These are phyloP conservation scores for Tauraco hartlaubi DNA, from an alignment of 2,797 vertebrate genomes.

Conservation along the genomic window DNA sequence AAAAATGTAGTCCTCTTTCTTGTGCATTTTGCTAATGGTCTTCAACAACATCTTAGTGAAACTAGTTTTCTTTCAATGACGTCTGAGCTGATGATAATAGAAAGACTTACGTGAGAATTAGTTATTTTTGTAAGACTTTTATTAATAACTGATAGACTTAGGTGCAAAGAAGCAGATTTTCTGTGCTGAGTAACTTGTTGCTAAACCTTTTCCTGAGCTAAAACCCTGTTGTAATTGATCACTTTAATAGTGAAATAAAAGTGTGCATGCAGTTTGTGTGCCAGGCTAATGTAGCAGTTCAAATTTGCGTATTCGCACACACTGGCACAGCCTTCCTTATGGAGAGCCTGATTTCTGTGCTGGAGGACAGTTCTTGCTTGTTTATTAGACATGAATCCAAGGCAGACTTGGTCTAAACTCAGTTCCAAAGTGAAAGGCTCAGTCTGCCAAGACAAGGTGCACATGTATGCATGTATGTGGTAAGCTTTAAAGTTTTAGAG, in stretches of 20 bases:
- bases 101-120: background rate
- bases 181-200: background rate
- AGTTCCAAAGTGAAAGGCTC: background rate
- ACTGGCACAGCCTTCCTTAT: rapidly evolving
- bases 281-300: background rate
- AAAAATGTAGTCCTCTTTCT: background rate
- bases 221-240: background rate
- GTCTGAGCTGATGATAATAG: background rate
- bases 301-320: rapidly evolving
- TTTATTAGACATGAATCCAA: background rate
- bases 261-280: rapidly evolving
- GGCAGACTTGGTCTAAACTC: background rate
- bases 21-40: background rate
- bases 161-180: background rate
- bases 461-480: rapidly evolving
- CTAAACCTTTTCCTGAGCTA: background rate
- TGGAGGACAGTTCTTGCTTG: background rate
- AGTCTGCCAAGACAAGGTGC: background rate
- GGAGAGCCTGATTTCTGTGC: background rate
- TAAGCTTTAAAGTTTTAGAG: background rate
- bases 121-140: background rate
- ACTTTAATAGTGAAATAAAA: background rate
- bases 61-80: background rate
- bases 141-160: background rate
- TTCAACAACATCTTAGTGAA: background rate